A percentile compares a stretch with the other conserved stretches of the same genome.
phyloP scores from a whole-genome alignment of 1,140 invertebrate species.

The Nasonia giraulti region DNA sequence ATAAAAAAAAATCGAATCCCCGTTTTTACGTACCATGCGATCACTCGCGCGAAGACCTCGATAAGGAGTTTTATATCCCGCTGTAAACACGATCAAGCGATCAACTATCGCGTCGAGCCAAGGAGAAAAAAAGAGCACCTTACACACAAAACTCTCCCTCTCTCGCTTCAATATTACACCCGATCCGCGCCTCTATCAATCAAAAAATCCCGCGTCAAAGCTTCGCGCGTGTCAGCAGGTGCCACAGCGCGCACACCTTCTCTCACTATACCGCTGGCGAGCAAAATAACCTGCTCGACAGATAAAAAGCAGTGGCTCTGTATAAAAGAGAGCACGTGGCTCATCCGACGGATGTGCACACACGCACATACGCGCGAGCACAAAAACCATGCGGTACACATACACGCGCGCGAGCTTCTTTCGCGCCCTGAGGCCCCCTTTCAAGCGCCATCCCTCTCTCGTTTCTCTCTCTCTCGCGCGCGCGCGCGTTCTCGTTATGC shows the following conservation, averaged over 20 bases:
- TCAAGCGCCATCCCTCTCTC: neutral
- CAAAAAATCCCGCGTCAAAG: too few species aligned
- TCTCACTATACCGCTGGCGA: too few species aligned
- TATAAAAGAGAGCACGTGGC: slow-evolving; percentile 5
- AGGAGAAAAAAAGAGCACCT: too few species aligned
- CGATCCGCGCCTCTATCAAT: too few species aligned
- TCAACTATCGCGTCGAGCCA: too few species aligned
- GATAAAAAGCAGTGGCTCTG: neutral
- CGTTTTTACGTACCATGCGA: too few species aligned
- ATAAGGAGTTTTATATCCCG: neutral
- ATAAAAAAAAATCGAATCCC: too few species aligned
- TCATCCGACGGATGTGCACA: neutral
- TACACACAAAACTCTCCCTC: too few species aligned
- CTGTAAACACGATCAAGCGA: neutral
- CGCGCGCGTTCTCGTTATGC: slow-evolving; percentile 29
- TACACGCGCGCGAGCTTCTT: neutral
- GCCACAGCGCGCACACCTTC: neutral
- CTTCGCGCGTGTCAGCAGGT: too few species aligned
- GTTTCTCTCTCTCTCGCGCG: slow-evolving; percentile 3
- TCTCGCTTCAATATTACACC: too few species aligned
- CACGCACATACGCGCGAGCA: too few species aligned
- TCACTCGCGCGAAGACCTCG: neutral
- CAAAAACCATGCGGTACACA: neutral
- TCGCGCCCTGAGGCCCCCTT: neutral
- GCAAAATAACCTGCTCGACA: too few species aligned